These are phyloP conservation scores for Hemithea aestivaria DNA, from an alignment of 2,888 invertebrate genomes.

Conservation along the genomic window DNA sequence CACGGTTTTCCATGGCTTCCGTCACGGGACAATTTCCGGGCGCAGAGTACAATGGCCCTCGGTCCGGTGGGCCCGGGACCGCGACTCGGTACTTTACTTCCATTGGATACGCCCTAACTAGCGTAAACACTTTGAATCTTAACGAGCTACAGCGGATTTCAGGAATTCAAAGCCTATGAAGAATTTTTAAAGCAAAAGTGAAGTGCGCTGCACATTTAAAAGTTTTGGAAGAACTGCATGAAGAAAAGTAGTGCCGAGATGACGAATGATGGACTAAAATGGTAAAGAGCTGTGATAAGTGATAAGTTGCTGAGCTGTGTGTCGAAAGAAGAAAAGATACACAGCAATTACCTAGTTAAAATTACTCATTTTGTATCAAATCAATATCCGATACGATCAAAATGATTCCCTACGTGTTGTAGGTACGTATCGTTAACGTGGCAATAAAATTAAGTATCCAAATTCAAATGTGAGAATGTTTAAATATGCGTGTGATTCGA, in stretches of 20 bases:
- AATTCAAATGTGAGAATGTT: constrained; percentile 57
- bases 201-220: too few species aligned
- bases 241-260: too few species aligned
- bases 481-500: constrained; percentile 61
- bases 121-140: constrained; percentile 33
- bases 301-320: too few species aligned
- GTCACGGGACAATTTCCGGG: constrained; percentile 55
- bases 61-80: constrained; percentile 34
- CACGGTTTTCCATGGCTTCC: constrained; percentile 55
- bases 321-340: too few species aligned
- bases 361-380: too few species aligned
- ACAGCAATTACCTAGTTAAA: too few species aligned
- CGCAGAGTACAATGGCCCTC: constrained; percentile 39
- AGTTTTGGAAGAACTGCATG: too few species aligned
- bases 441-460: constrained; percentile 32
- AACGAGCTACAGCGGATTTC: constrained; percentile 41
- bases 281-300: too few species aligned
- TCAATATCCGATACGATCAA: constrained; percentile 20
- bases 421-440: constrained; percentile 29
- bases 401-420: constrained; percentile 25
- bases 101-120: constrained; percentile 25
- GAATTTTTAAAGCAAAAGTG: too few species aligned
- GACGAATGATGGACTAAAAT: too few species aligned
- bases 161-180: too few species aligned
- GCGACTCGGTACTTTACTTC: constrained; percentile 17